Evolutionary conservation across 2,797 vertebrate species (phyloP).

Genomic region (Pogoniulus pusillus): DNA sequence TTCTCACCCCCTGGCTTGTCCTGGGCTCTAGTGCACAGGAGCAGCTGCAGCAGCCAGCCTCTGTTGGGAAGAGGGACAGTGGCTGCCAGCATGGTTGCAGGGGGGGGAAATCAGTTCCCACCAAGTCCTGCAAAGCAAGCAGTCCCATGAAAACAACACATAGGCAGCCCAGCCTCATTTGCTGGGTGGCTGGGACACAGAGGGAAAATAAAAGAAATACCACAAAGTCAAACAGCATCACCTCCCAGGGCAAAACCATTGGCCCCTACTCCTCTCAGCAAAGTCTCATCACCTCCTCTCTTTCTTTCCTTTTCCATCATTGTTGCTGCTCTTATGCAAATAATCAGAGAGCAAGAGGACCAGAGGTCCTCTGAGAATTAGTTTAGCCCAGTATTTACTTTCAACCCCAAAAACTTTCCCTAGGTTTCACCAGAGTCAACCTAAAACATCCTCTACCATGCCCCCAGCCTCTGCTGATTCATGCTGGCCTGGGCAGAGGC

Average conservation of each 20-base stretch:
- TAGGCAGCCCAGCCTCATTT: background rate
- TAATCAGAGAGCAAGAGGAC: background rate
- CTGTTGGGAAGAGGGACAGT: rapidly evolving
- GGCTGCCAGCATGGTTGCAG: background rate
- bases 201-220: background rate
- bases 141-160: rapidly evolving
- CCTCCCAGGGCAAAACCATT: rapidly evolving
- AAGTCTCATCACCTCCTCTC: background rate
- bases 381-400: background rate
- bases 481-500: rapidly evolving
- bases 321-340: background rate
- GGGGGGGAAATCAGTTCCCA: background rate
- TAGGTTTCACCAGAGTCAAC: background rate
- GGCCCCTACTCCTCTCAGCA: background rate
- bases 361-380: background rate
- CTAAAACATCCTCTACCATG: background rate
- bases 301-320: background rate
- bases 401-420: background rate
- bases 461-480: background rate
- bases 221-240: background rate
- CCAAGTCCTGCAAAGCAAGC: rapidly evolving
- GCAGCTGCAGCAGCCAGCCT: background rate
- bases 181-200: background rate
- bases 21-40: rapidly evolving
- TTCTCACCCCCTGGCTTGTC: rapidly evolving